Evolutionary conservation across 2,797 vertebrate genomes (phyloP).

Genomic region (Gymnocypris eckloni): DNA sequence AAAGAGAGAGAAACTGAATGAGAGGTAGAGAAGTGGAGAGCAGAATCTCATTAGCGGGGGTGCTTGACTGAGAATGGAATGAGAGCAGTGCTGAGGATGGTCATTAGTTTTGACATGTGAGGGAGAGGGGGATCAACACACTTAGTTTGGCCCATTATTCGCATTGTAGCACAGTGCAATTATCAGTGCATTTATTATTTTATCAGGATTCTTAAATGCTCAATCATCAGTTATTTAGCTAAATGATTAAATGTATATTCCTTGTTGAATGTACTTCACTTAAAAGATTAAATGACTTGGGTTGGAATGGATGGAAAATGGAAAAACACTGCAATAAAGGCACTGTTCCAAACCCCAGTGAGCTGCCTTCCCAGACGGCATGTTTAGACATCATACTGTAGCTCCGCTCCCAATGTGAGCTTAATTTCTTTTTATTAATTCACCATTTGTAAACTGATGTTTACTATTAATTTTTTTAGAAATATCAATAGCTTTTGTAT

Average conservation of each 20-base stretch:
- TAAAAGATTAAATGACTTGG: conserved; percentile 34
- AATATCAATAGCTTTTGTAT: too few species aligned
- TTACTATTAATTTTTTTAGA: too few species aligned
- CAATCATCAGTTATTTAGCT: neutral
- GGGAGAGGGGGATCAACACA: conserved; percentile 6
- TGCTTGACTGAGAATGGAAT: conserved; percentile 25
- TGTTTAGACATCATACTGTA: too few species aligned
- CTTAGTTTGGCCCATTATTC: conserved; percentile 25
- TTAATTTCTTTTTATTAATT: too few species aligned
- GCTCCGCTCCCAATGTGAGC: too few species aligned
- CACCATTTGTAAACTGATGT: too few species aligned
- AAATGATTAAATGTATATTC: neutral
- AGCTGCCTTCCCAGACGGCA: neutral
- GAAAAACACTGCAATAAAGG: conserved; percentile 12
- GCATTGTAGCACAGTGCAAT: conserved; percentile 7
- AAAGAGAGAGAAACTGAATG: neutral
- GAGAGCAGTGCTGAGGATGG: conserved; percentile 17
- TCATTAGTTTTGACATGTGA: conserved; percentile 31
- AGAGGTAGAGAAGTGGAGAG: neutral
- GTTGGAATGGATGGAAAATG: conserved; percentile 3
- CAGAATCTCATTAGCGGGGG: conserved; percentile 2
- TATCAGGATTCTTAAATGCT: neutral
- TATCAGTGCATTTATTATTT: conserved; percentile 22
- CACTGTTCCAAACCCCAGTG: conserved; percentile 2
- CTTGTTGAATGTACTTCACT: neutral